Evolutionary conservation across 2,888 invertebrate species (phyloP), one percentile per base, ranked within the genome.

Genomic region (Daptonema setosum): DNA sequence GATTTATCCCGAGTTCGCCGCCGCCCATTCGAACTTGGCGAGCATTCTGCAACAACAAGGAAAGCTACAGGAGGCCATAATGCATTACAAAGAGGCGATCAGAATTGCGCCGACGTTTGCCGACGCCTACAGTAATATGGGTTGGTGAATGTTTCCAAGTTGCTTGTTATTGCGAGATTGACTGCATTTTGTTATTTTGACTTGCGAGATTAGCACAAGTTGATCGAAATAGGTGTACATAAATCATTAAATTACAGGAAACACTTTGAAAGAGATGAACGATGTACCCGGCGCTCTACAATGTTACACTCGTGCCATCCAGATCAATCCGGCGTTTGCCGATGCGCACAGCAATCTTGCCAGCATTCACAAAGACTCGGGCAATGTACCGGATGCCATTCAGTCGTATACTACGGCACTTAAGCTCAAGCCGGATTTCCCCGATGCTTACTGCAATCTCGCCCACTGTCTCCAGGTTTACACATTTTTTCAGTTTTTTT

Each of bases 61-160:
- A 45, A 93, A 93, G 76, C 79, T 93, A 54, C 84, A 85, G 35
- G 66, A 67, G 30, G 68, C 68, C 0, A 66, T 68, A 47, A 60
- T 64, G 47, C 68, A 68, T 60, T 68, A 69, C 61, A 66, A 90
- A 73, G 90, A 93, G 72, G 97, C 97, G 48, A 93, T 97, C 54
- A 71, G 76, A 64, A 95, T 95, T 70, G 91, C 95, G 68, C 95
- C 97, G 26, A 86, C 87, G 47, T 99, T 97, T 74, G 95, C 95
- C 54, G 97, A 97, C 77, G 97, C 97, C 14, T 95, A 91, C 72
- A 90, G 90, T 61, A 97, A 97, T 73, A 95, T 97, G 95, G 97
- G 97, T 50, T 25, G 20, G 50, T 26, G 5, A 22, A 3, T 26
- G 5, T 50, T 20, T 14, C 22, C 22, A 17, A 11, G 35, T 35